These are phyloP conservation scores for Brotula barbata DNA, from an alignment of 2,797 vertebrate genomes.

Conservation along the genomic window DNA sequence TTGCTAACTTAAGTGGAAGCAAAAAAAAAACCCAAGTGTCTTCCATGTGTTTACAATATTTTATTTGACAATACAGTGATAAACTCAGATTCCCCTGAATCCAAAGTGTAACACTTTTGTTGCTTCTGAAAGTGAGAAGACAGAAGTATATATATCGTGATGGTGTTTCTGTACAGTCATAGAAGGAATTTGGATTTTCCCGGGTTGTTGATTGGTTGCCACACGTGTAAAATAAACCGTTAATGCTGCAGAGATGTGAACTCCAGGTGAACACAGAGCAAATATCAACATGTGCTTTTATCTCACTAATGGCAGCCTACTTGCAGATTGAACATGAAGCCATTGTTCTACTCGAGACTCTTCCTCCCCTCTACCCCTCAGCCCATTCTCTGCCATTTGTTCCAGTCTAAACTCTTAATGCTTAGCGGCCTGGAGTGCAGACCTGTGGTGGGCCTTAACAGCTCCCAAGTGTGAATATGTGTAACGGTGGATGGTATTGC, in stretches of 20 bases:
- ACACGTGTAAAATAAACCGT: too few relatives aligned
- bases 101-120: too few relatives aligned
- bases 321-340: constrained; percentile 39
- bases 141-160: too few relatives aligned
- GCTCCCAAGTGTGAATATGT: constrained; percentile 58
- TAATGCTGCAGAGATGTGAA: constrained; percentile 31
- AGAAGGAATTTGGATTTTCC: too few relatives aligned
- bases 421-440: constrained; percentile 41
- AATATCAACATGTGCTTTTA: constrained; percentile 37
- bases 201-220: too few relatives aligned
- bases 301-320: constrained; percentile 48
- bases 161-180: too few relatives aligned
- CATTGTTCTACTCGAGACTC: not conserved
- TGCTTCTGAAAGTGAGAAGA: too few relatives aligned
- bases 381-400: constrained; percentile 15
- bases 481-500: constrained; percentile 26
- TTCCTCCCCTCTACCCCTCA: not conserved
- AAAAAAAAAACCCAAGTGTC: too few relatives aligned
- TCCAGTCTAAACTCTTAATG: constrained; percentile 46
- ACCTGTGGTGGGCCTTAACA: constrained; percentile 55
- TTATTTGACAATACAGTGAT: too few relatives aligned
- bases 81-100: too few relatives aligned
- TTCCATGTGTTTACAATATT: too few relatives aligned
- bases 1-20: too few relatives aligned
- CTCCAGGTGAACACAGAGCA: constrained; percentile 37